Base-by-base conservation (phyloP, 2,113 vertebrate genomes). In the Pelvicachromis taeniatus region DNA sequence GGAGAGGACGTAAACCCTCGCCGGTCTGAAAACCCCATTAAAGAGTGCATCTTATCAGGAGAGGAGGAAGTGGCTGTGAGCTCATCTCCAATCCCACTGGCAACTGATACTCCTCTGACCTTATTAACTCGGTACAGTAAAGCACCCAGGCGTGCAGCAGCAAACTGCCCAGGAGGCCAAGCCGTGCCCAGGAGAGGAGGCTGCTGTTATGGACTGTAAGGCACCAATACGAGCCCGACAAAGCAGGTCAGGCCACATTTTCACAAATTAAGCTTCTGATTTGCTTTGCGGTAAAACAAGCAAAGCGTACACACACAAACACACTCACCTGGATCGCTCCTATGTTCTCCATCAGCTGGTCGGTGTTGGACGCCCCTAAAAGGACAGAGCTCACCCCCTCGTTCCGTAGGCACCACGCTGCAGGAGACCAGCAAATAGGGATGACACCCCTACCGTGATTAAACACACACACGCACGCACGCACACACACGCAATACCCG, bases 311-410 rank as follows among this genome's bases (percentile, higher is more conserved):
- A 78, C 26, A 33, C 21, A 73, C 48, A 55, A 17, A 78, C 40
- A 61, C 14, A 68, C 85, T 31, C 91, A 99, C 99, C 97, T 99
- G 99, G 95, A 99, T 99, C 29, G 99, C 99, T 85, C 98, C 99
- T 1, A 99, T 99, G 90, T 99, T 99, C 95, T 99, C 99, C 97
- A 99, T 97, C 83, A 99, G 97, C 96, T 99, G 99, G 87, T 99
- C 98, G 0, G 98, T 96, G 21, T 96, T 99, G 94, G 99, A 99
- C 11, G 98, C 98, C 2, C 99, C 99, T 93, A 99, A 96, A 87
- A 99, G 92, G 91, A 99, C 98, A 0, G 98, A 99, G 95, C 98
- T 99, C 92, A 99, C 98, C 0, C 99, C 97, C 86, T 99, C 99
- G 0, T 99, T 99, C 90, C 99, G 96, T 93, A 99, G 96, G 92